phyloP scores from a whole-genome alignment of 1,140 invertebrate genomes.

The Drosophila navojoa region DNA sequence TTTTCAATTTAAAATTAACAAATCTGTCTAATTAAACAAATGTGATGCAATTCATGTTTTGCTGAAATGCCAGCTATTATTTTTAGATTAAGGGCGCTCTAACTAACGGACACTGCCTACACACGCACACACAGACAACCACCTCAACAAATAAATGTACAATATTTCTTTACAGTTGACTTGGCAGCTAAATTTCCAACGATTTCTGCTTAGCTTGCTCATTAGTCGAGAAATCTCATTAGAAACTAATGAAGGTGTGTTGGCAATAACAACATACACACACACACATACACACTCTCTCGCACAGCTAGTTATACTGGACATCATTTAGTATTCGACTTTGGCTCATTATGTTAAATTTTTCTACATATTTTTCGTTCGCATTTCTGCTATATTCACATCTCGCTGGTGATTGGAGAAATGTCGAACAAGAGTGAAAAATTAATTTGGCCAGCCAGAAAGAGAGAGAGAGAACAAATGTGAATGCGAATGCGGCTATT shows the following conservation, averaged over 20 bases:
- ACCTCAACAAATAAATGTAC: conserved; percentile 27
- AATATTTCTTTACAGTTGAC: conserved; percentile 45
- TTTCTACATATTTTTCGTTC: conserved; percentile 47
- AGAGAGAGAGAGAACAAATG: conserved; percentile 50
- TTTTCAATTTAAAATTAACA: background rate
- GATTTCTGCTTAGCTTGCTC: conserved; percentile 60
- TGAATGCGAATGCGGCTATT: conserved; percentile 51
- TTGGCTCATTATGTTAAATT: conserved; percentile 45
- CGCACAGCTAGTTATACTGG: conserved; percentile 6
- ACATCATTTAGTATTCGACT: conserved; percentile 36
- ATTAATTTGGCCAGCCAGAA: conserved; percentile 1
- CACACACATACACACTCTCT: conserved; percentile 3
- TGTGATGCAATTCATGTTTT: background rate
- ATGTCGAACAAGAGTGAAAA: background rate
- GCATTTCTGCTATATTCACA: conserved; percentile 68
- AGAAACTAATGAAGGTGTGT: conserved; percentile 74
- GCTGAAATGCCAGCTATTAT: background rate
- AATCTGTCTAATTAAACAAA: background rate
- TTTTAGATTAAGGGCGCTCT: conserved; percentile 1
- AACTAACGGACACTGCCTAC: background rate
- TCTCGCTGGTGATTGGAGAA: conserved; percentile 47
- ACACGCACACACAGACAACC: background rate
- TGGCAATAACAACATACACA: conserved; percentile 48
- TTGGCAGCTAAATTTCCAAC: conserved; percentile 41
- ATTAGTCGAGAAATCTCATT: conserved; percentile 77